Conservation (phyloP, 2,113 vertebrate genomes). For the Probosciger aterrimus region DNA sequence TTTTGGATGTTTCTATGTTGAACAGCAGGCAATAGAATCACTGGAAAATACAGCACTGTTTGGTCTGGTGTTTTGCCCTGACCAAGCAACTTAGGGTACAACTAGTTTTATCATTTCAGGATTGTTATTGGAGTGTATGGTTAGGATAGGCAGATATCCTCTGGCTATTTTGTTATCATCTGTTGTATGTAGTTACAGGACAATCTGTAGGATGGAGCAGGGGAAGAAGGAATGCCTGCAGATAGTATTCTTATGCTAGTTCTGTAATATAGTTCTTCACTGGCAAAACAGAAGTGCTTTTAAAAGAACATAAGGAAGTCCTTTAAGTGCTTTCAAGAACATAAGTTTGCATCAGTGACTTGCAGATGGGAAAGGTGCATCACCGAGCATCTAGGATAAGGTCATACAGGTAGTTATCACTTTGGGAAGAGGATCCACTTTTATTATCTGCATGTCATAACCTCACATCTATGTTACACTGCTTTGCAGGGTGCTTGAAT, state of each 20-base stretch:
- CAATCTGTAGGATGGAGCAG: not conserved
- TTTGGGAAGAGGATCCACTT: not conserved
- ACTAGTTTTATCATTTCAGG: not conserved
- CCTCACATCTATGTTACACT: not conserved
- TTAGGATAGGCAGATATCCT: not conserved
- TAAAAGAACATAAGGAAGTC: not conserved
- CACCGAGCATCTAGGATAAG: not conserved
- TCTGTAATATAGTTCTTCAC: not conserved
- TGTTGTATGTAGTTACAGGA: not conserved
- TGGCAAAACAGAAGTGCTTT: not conserved
- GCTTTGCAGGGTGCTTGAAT: not conserved
- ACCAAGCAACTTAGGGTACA: not conserved
- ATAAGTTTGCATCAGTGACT: not conserved
- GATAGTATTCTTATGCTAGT: not conserved
- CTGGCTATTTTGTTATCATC: not conserved
- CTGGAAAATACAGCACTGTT: not conserved
- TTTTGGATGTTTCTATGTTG: rapidly evolving
- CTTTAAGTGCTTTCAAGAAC: not conserved
- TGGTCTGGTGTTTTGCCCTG: not conserved
- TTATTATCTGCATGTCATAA: not conserved
- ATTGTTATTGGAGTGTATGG: not conserved
- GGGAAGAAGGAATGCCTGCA: not conserved
- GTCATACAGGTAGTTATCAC: not conserved
- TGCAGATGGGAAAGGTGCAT: not conserved
- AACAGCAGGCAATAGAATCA: not conserved